These are phyloP conservation scores for Cottus gobio DNA, from an alignment of 2,113 vertebrate species.

Conservation along the genomic window DNA sequence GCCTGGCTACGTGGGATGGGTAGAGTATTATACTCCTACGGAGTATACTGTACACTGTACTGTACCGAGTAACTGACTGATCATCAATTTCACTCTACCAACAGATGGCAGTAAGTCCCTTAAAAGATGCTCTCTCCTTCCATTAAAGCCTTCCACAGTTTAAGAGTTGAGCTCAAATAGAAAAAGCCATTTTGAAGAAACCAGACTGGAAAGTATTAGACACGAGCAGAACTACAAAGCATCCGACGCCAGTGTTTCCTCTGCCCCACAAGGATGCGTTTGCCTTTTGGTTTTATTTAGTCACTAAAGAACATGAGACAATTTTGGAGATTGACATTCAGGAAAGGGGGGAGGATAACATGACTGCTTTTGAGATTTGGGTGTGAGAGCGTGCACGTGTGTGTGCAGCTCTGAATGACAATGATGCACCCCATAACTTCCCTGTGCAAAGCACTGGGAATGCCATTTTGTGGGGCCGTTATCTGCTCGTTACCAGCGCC, in stretches of 20 bases:
- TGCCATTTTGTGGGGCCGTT: conserved; percentile 46
- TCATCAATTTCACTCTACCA: conserved; percentile 66
- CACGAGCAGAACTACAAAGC: conserved; percentile 59
- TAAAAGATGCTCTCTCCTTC: conserved; percentile 43
- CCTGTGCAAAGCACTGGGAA: conserved; percentile 31
- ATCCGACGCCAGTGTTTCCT: conserved; percentile 55
- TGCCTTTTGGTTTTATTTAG: conserved; percentile 75
- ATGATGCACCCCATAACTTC: conserved; percentile 19
- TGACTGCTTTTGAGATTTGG: conserved; percentile 43
- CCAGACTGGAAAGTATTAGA: conserved; percentile 69
- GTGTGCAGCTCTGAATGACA: conserved; percentile 45
- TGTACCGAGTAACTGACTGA: neutral
- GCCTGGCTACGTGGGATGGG: neutral
- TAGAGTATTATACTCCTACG: neutral
- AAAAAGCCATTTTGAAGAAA: conserved; percentile 70
- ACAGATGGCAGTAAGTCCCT: conserved; percentile 81
- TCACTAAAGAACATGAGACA: conserved; percentile 68
- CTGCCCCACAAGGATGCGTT: conserved; percentile 64
- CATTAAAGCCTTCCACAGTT: conserved; percentile 34
- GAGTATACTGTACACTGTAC: too few relatives aligned
- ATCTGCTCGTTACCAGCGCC: conserved; percentile 45
- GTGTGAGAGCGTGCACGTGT: neutral
- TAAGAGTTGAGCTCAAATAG: conserved; percentile 49
- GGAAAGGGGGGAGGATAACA: conserved; percentile 32
- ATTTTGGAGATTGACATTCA: conserved; percentile 66